These are phyloP conservation scores for Macrobrachium rosenbergii DNA, from an alignment of 1,140 invertebrate genomes.

Conservation along the genomic window DNA sequence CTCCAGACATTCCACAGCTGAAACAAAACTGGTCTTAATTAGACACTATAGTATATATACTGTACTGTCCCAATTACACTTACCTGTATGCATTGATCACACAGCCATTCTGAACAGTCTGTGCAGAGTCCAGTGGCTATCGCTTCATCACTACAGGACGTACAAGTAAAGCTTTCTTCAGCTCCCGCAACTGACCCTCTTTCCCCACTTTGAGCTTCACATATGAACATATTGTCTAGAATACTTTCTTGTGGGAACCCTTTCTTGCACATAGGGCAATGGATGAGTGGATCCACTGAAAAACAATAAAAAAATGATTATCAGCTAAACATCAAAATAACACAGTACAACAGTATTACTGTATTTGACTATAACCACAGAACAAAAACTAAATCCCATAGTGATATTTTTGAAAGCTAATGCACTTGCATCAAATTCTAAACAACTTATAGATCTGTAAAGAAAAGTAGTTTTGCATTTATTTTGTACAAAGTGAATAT, in stretches of 20 bases:
- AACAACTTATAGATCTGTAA: too few relatives aligned
- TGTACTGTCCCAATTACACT: background rate
- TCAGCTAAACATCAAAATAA: background rate
- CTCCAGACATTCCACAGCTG: too few relatives aligned
- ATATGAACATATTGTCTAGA: slow-evolving; percentile 83
- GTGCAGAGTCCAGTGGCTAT: slow-evolving; percentile 87
- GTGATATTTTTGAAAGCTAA: too few relatives aligned
- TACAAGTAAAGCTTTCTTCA: slow-evolving; percentile 80
- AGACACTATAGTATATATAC: too few relatives aligned
- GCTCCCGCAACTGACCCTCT: slow-evolving; percentile 65
- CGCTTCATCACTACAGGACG: slow-evolving; percentile 86
- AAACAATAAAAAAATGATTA: background rate
- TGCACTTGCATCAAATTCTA: too few relatives aligned
- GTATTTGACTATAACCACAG: too few relatives aligned
- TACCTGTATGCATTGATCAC: slow-evolving; percentile 87
- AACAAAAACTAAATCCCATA: too few relatives aligned
- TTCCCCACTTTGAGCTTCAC: slow-evolving; percentile 73
- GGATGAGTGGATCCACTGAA: slow-evolving; percentile 66
- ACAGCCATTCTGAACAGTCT: slow-evolving; percentile 91
- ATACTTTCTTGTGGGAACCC: slow-evolving; percentile 76
- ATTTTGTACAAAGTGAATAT: too few relatives aligned
- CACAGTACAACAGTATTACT: background rate
- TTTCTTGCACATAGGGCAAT: slow-evolving; percentile 77
- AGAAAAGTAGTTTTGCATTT: too few relatives aligned
- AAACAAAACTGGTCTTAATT: too few relatives aligned